Base-by-base conservation (phyloP, 2,888 invertebrate species). In the Drosophila nr. medialis region DNA sequence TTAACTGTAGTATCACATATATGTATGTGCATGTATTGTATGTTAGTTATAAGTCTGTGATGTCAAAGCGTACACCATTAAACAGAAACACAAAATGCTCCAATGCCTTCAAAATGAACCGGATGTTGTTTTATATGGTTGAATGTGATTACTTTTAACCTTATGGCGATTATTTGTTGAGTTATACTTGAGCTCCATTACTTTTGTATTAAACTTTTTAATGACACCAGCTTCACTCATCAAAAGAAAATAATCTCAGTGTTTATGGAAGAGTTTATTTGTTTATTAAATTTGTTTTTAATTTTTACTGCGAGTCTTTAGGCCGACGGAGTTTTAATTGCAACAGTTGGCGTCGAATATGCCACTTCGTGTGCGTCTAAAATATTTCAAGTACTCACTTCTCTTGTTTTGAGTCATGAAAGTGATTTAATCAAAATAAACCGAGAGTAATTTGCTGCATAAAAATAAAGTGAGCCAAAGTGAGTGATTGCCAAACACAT, bases 1-100 rank as follows among this genome's bases (percentile, higher is more conserved):
- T 81, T 80, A 61, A 76, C 34, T 29, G 65, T 63, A 60, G 61
- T 70, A 40, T 15, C n/a, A 45, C 21, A 60, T 42, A 56, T 48
- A 48, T 21, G 8, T 38, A 54, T 42, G 30, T 56, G 56, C 67
- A 61, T 64, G 64, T 45, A 64, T 63, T 80, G 59, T 68, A 55
- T 71, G 49, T 60, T 78, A 78, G 67, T 45, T 54, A 18, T 78
- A 78, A 78, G 78, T 65, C 56, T 81, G 78, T 81, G 77, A 76
- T 77, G 81, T 80, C 77, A 45, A 67, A 64, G 49, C 30, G 60
- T 64, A 40, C 62, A 55, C 64, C 56, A 77, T 67, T 71, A 77
- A 77, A 77, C 48, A 59, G 32, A 71, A 64, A 51, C 53, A 29
- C 50, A 67, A 71, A 65, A 30, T 49, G 24, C 21, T 68, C 8